A percentile compares a stretch with the other conserved stretches of the same genome.
Evolutionary conservation across 2,888 invertebrate species (phyloP).

Genomic region (Thymelicus lineola): DNA sequence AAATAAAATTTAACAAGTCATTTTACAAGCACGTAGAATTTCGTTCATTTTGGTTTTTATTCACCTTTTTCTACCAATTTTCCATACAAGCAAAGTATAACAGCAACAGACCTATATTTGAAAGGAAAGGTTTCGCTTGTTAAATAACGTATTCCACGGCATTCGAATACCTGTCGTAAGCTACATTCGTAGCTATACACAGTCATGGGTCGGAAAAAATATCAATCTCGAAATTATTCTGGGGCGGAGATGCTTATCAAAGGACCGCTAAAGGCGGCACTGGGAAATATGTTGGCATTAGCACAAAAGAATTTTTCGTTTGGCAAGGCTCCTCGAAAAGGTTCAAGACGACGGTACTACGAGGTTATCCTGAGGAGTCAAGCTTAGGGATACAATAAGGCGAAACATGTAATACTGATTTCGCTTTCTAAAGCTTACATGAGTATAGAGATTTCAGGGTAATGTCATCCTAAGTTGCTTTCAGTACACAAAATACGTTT

Average conservation of each 20-base stretch:
- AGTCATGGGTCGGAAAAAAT: constrained; percentile 34
- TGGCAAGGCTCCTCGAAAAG: constrained; percentile 47
- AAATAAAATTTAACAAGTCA: too few species aligned
- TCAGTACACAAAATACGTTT: background rate
- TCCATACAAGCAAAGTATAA: background rate
- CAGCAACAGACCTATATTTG: constrained; percentile 1
- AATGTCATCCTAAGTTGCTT: constrained; percentile 8
- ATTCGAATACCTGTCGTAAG: constrained; percentile 22
- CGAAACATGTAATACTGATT: constrained; percentile 37
- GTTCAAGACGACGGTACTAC: constrained; percentile 43
- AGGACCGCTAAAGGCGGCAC: constrained; percentile 43
- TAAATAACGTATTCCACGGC: constrained; percentile 17
- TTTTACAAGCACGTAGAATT: too few species aligned
- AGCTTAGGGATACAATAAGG: constrained; percentile 32
- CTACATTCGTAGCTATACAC: constrained; percentile 21
- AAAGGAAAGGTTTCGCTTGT: constrained; percentile 12
- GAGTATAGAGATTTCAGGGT: constrained; percentile 4
- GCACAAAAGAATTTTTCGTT: constrained; percentile 49
- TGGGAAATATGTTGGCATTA: constrained; percentile 46
- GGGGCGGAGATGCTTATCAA: constrained; percentile 45
- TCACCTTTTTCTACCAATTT: too few species aligned
- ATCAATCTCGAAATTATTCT: constrained; percentile 48
- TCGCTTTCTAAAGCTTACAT: constrained; percentile 26
- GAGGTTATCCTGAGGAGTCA: constrained; percentile 24
- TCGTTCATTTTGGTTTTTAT: too few species aligned